Percentiles rank a stretch among this genome's conserved stretches.
phyloP scores from a whole-genome alignment of 1,140 invertebrate species.

The Papilio aristodemus region DNA sequence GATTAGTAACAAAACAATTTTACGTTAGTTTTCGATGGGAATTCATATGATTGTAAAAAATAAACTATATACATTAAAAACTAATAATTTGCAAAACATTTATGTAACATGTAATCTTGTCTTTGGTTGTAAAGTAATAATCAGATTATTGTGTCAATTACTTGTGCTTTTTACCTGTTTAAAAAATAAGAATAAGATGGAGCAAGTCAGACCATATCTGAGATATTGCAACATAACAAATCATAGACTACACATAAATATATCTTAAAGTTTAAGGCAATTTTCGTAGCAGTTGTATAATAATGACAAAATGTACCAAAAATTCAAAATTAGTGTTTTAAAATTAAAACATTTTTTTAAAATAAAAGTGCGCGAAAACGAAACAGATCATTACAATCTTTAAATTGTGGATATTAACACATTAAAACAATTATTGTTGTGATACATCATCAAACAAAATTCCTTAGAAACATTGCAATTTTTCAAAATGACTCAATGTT shows the following conservation, averaged over 20 bases:
- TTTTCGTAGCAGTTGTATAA: neutral
- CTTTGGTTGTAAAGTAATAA: constrained; percentile 25
- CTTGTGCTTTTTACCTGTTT: neutral
- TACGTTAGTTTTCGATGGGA: constrained; percentile 20
- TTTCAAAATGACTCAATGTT: neutral
- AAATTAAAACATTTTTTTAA: neutral
- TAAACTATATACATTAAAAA: constrained; percentile 21
- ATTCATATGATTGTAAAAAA: constrained; percentile 7
- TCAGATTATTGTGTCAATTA: constrained; percentile 1
- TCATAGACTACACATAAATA: neutral
- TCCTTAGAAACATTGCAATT: neutral
- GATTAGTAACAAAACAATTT: neutral
- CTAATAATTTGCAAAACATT: constrained; percentile 21
- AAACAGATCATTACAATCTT: neutral
- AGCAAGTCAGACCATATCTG: neutral
- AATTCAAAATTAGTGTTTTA: neutral
- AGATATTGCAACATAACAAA: neutral
- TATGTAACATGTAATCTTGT: constrained; percentile 6
- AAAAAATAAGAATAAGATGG: neutral
- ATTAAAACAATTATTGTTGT: neutral
- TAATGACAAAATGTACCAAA: neutral
- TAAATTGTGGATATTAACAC: neutral
- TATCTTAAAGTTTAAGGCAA: neutral
- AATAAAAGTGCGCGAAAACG: neutral
- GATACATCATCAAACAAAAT: neutral